Conservation (phyloP, 2,888 invertebrate genomes). For the Drosophila cyrtoloma region DNA sequence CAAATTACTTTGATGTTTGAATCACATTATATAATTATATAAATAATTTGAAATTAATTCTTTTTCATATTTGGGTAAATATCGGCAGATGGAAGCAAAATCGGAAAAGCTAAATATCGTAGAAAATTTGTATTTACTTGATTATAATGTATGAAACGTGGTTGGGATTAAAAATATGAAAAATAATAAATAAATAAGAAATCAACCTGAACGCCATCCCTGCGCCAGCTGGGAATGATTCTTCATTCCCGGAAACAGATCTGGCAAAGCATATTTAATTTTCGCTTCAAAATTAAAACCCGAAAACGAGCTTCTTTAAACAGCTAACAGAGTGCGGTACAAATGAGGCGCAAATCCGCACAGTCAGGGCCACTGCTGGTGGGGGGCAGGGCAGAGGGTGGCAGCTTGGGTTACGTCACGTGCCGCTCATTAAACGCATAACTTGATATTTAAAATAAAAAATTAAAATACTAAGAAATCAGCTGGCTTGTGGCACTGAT, state of each 20-base stretch:
- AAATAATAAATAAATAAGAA: background rate
- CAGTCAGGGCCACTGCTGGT: background rate
- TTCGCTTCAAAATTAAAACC: background rate
- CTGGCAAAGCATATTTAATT: background rate
- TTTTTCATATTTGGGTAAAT: background rate
- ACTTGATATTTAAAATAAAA: constrained; percentile 70
- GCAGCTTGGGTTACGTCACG: constrained; percentile 58
- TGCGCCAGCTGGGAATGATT: background rate
- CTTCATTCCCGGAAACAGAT: background rate
- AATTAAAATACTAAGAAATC: constrained; percentile 47
- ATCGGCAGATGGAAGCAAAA: background rate
- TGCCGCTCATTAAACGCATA: constrained; percentile 83
- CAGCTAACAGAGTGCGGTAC: background rate
- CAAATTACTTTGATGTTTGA: background rate
- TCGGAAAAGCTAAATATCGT: background rate
- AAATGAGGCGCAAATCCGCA: constrained; percentile 6
- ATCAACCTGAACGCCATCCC: too few species aligned
- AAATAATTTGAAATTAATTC: background rate
- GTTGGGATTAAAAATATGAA: background rate
- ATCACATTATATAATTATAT: background rate
- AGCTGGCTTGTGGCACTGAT: constrained; percentile 40
- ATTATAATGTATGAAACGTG: background rate
- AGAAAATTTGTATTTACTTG: background rate
- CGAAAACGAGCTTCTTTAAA: background rate
- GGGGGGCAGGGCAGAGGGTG: background rate